Evolutionary conservation across 1,140 invertebrate genomes (phyloP), one percentile per base, ranked within the genome.

Genomic region (Penaeus japonicus): DNA sequence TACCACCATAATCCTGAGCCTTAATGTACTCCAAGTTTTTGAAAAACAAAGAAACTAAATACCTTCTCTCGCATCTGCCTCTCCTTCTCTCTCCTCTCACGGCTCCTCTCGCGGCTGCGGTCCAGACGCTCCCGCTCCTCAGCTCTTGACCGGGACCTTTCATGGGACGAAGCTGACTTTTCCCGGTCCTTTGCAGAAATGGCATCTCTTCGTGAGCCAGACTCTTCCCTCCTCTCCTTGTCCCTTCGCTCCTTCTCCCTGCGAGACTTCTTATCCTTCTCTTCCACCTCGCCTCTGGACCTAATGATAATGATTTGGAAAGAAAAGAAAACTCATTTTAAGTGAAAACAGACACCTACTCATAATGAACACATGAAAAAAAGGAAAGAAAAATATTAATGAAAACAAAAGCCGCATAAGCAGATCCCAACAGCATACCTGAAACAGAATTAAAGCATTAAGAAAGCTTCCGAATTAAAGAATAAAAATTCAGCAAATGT

Each of bases 91-190:
- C 77, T 87, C 57, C 91, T 92, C 92, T 92, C 92, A 47, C 85
- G 75, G 90, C 91, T 92, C 22, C 93, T 93, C 53, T 92, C 91
- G 85, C 93, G 92, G 90, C 91, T 92, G 89, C 92, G 93, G 22
- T 92, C 91, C 1, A 84, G 87, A 47, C 93, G 92, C 27, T 93
- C 92, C 54, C 90, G 91, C 87, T 91, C 92, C 17, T 77, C 47
- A 54, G 89, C 55, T 73, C 93, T 91, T 91, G 15, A 93, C 24
- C 90, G 83, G 78, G 89, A 90, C 84, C 85, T 86, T 83, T 87
- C 73, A n/a, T 54, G 84, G 39, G 80, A 35, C 22, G 84, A 77
- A 30, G 85, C 32, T 65, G 55, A 81, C 83, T 89, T 89, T 3
- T 85, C 87, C 32, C 75, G 78, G 32, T 89, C 84, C 75, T 81